phyloP scores from a whole-genome alignment of 2,113 vertebrate species.

The Cercocebus atys region DNA sequence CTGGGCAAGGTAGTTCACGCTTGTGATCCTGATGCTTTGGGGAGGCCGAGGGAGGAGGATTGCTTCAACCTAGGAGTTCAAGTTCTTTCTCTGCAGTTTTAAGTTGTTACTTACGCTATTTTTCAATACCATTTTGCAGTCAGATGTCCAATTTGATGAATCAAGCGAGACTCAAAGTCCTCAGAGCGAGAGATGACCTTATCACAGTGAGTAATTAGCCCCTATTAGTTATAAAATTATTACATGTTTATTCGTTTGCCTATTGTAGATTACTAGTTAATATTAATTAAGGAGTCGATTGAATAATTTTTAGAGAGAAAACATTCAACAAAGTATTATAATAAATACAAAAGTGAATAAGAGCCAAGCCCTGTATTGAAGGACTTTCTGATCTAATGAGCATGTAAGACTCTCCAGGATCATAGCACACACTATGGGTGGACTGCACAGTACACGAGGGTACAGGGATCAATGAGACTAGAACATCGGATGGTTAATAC shows the following conservation, averaged over 20 bases:
- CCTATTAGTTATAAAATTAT: background rate
- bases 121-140: slow-evolving; percentile 82
- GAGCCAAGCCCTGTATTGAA: background rate
- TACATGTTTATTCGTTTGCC: background rate
- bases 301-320: background rate
- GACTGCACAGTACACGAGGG: fast-evolving
- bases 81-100: background rate
- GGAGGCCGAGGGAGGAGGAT: background rate
- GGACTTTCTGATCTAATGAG: background rate
- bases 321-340: background rate
- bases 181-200: slow-evolving; percentile 97
- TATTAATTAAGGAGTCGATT: background rate
- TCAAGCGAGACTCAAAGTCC: slow-evolving; percentile 97
- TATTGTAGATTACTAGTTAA: background rate
- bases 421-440: background rate
- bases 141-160: slow-evolving; percentile 99
- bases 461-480: background rate
- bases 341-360: background rate
- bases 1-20: background rate
- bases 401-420: background rate
- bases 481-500: background rate
- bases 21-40: background rate
- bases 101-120: slow-evolving; percentile 44
- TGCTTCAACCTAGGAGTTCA: background rate
- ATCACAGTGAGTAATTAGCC: slow-evolving; percentile 90